phyloP scores from a whole-genome alignment of 2,113 vertebrate species.

The Gila orcuttii region DNA sequence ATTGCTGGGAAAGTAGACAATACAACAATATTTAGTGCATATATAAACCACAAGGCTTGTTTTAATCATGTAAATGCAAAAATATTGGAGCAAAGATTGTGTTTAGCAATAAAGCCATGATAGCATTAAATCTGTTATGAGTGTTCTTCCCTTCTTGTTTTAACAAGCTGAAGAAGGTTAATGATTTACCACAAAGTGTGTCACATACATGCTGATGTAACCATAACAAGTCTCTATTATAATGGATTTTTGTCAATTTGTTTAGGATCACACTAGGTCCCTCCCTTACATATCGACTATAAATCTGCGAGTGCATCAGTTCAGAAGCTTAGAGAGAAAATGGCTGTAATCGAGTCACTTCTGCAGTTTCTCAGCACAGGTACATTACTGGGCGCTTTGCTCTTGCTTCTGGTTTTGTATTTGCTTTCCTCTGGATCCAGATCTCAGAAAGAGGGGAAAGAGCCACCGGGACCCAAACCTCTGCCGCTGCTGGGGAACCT shows the following conservation, averaged over 20 bases:
- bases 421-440: slow-evolving; percentile 37
- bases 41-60: background rate
- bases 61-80: background rate
- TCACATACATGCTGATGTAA: background rate
- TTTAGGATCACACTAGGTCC: too few relatives aligned
- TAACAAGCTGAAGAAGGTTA: background rate
- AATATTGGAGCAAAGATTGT: background rate
- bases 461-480: slow-evolving; percentile 70
- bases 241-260: background rate
- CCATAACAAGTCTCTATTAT: background rate
- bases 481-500: slow-evolving; percentile 73
- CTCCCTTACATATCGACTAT: background rate
- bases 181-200: background rate
- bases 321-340: slow-evolving; percentile 28
- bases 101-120: too few relatives aligned
- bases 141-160: background rate
- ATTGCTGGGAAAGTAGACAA: background rate
- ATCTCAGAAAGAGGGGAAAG: slow-evolving; percentile 25
- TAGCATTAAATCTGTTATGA: too few relatives aligned
- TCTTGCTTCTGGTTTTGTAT: slow-evolving; percentile 59
- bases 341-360: slow-evolving; percentile 55
- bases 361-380: slow-evolving; percentile 48
- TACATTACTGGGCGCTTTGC: slow-evolving; percentile 50
- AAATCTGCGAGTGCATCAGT: background rate
- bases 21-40: background rate